Evolutionary conservation across 1,140 invertebrate genomes (phyloP).

Genomic region (Bicyclus anynana): DNA sequence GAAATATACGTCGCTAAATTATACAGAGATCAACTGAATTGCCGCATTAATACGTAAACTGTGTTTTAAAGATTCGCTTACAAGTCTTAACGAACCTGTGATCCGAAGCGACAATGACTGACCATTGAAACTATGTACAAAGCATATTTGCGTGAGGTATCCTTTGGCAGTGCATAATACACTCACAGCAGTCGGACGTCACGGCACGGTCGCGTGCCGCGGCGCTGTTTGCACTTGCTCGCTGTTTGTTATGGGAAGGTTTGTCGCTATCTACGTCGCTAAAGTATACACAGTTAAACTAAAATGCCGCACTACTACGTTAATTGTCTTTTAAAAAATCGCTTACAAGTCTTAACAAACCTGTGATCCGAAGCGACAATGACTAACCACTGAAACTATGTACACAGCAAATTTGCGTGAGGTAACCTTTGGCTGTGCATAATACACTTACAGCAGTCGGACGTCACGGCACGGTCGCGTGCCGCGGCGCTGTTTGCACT

Average conservation of each 20-base stretch:
- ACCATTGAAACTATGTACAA: neutral
- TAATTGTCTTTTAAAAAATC: no score
- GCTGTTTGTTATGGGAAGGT: conserved; percentile 29
- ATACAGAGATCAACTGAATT: no score
- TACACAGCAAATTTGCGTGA: neutral
- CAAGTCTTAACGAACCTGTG: no score
- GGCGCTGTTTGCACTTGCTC: conserved; percentile 28
- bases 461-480: conserved; percentile 26
- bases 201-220: conserved; percentile 27
- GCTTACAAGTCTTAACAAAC: no score
- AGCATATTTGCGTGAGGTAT: neutral
- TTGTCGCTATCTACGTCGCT: conserved; percentile 21
- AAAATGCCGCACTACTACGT: conserved; percentile 5
- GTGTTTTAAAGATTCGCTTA: no score
- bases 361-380: no score
- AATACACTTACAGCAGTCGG: conserved; percentile 33
- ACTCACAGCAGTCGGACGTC: conserved; percentile 29
- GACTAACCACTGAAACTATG: neutral
- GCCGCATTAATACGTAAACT: no score
- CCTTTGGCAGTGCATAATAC: conserved; percentile 31
- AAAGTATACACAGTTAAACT: conserved; percentile 18
- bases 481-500: conserved; percentile 27
- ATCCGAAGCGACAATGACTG: no score
- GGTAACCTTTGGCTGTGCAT: conserved; percentile 23
- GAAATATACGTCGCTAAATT: no score